These are phyloP conservation scores for Nesogale talazaci DNA, from an alignment of 2,113 vertebrate species.

Conservation along the genomic window DNA sequence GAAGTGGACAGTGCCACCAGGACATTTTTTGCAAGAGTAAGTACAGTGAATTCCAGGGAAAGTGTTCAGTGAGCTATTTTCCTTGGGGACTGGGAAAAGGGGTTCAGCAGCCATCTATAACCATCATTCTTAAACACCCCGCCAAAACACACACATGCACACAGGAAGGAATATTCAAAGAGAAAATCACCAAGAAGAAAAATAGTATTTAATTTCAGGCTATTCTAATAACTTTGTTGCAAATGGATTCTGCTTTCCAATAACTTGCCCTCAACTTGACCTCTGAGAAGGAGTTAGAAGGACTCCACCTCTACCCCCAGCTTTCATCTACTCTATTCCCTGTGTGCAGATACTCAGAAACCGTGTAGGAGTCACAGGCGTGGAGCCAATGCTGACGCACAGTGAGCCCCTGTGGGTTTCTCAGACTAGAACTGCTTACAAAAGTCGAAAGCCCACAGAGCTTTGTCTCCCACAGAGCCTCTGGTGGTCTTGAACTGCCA, in stretches of 20 bases:
- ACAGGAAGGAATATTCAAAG: neutral
- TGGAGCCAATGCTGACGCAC: no score
- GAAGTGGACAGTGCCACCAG: no score
- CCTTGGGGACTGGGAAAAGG: neutral
- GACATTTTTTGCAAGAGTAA: neutral
- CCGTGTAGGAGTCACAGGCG: no score
- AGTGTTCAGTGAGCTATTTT: neutral
- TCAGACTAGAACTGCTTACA: no score
- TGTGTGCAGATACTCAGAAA: no score
- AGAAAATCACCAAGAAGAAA: neutral
- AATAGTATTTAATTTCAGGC: neutral
- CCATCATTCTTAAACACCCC: no score
- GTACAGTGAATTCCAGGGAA: neutral
- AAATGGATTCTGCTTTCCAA: neutral
- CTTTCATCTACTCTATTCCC: neutral
- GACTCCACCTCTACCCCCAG: neutral
- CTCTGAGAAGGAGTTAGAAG: neutral
- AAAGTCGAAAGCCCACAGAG: no score
- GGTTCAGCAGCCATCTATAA: neutral
- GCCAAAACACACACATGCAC: neutral
- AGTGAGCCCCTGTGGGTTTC: no score
- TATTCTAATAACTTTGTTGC: neutral
- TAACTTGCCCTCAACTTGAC: neutral
- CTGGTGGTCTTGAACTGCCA: no score
- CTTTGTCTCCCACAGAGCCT: no score